Percentiles rank a stretch among this genome's conserved stretches.
These are phyloP conservation scores for Mimumesa dahlbomi DNA, from an alignment of 2,888 invertebrate genomes.

Conservation along the genomic window DNA sequence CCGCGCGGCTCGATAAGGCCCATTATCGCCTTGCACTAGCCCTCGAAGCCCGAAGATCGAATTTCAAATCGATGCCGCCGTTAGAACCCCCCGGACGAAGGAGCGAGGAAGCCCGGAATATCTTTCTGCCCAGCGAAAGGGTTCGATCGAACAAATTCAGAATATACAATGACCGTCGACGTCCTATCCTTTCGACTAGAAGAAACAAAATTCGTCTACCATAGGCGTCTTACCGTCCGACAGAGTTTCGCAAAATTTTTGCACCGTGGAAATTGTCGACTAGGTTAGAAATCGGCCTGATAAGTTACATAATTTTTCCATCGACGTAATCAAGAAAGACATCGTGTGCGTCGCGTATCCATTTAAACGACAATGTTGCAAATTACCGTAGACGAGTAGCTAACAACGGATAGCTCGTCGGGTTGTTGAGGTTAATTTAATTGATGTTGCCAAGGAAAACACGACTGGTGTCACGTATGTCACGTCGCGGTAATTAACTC, in stretches of 20 bases:
- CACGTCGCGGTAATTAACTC: constrained; percentile 23
- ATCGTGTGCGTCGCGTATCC: constrained; percentile 41
- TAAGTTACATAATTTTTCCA: constrained; percentile 47
- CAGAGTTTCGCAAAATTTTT: no score
- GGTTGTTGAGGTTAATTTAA: constrained; percentile 52
- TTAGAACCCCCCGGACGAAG: constrained; percentile 35
- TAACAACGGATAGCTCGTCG: constrained; percentile 7
- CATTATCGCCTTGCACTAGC: constrained; percentile 42
- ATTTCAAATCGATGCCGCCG: constrained; percentile 54
- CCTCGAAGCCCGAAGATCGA: constrained; percentile 51
- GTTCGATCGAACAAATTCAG: constrained; percentile 21
- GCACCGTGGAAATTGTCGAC: background rate
- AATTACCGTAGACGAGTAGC: constrained; percentile 16
- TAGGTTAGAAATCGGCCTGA: background rate
- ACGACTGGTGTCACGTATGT: constrained; percentile 30
- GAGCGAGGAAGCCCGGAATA: constrained; percentile 39
- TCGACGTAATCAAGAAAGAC: constrained; percentile 16
- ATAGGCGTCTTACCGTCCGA: no score
- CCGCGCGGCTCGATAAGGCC: constrained; percentile 46
- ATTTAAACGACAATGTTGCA: constrained; percentile 56
- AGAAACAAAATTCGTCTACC: no score
- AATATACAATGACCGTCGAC: background rate
- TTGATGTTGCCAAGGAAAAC: constrained; percentile 53
- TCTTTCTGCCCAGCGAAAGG: constrained; percentile 17
- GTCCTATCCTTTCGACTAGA: no score